Percentiles rank a stretch among this genome's conserved stretches.
Evolutionary conservation across 2,888 invertebrate genomes (phyloP).

Genomic region (Lacanobia oleracea): DNA sequence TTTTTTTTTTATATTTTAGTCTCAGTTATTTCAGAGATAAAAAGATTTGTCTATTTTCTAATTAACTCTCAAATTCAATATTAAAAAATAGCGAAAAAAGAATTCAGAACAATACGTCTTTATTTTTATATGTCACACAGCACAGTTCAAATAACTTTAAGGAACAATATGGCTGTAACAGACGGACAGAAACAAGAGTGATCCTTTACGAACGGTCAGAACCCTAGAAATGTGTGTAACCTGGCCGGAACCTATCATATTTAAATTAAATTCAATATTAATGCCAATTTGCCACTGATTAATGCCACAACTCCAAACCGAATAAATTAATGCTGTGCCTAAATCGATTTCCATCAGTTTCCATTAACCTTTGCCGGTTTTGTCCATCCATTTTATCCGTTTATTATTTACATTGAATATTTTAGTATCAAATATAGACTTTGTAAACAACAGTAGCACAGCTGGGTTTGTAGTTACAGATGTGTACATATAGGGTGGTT

Average conservation of each 20-base stretch:
- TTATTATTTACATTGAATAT: conserved; percentile 47
- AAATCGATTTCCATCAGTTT: conserved; percentile 27
- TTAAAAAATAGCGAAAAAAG: no score
- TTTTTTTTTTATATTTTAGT: no score
- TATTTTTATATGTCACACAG: no score
- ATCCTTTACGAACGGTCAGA: no score
- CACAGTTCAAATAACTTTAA: no score
- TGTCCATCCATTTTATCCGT: conserved; percentile 4
- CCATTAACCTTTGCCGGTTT: conserved; percentile 44
- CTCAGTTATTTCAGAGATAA: no score
- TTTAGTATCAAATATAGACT: conserved; percentile 53
- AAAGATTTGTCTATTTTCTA: no score
- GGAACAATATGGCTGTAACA: no score
- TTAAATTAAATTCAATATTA: conserved; percentile 6
- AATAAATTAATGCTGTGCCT: conserved; percentile 28
- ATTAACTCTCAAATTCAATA: no score
- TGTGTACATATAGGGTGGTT: background rate
- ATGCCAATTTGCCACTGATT: conserved; percentile 20
- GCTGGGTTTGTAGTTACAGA: conserved; percentile 49
- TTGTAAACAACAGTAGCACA: conserved; percentile 57
- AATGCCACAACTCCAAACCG: conserved; percentile 20
- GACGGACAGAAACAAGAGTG: no score
- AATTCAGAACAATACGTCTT: no score
- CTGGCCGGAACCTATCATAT: background rate
- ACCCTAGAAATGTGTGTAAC: background rate